Evolutionary conservation across 1,140 invertebrate species (phyloP), one percentile per base, ranked within the genome.

Genomic region (Goniozus legneri): DNA sequence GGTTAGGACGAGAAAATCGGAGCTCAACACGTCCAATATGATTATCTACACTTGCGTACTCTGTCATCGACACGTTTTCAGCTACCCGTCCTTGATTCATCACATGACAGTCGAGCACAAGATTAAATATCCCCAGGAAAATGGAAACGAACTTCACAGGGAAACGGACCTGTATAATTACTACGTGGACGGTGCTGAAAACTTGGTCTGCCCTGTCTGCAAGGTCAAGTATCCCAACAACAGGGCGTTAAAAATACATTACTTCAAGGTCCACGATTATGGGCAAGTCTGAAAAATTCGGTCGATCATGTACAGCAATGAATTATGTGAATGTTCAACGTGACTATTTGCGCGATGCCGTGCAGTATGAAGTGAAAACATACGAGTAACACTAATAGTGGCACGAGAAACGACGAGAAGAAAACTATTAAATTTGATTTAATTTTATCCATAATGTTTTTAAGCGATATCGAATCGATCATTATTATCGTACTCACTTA

Each of bases 221-320:
- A 65, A 67, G n/a, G 61, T 76, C 14, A 71, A 65, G 18, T 76
- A 76, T 42, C 73, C 73, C 0, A 76, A 76, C 34, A 65, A 68
- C 10, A 71, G 62, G 32, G 67, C 72, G 7, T 49, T 76, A 36
- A 76, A 76, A 45, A 73, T 76, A 36, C 73, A 76, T 15, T 75
- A 72, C 30, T 58, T 72, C 15, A 75, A 75, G 38, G 59, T 68
- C 19, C 73, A 75, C 38, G 73, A 75, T 1, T 41, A 46, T 12
- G 10, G 30, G 7, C 10, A 27, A 27, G 24, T 10, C 10, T 27
- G 10, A 4, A 4, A 6, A 27, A 10, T 4, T 27, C 10, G 24
- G 24, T 6, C 24, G 4, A 10, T 10, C 24, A 4, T 27, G 10
- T 27, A 27, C 4, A 6, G 4, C 10, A 27, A 27, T 6, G 10